Evolutionary conservation across 1,140 invertebrate genomes (phyloP).

Genomic region (Microplitis demolitor): DNA sequence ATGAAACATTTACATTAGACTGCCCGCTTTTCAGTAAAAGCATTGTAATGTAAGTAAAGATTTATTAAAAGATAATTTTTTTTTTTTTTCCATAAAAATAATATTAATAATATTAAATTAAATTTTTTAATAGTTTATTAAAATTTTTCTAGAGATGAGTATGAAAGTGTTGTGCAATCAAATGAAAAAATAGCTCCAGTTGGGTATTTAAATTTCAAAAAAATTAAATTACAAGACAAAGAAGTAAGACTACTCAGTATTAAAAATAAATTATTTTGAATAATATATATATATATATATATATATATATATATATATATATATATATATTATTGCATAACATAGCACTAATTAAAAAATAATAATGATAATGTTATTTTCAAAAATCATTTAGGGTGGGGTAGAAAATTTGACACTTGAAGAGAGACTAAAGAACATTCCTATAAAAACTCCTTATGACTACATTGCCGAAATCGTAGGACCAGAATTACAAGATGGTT

Average conservation of each 20-base stretch:
- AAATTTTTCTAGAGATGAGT: constrained; percentile 76
- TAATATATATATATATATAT: constrained; percentile 11
- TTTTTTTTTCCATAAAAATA: background rate
- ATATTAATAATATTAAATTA: background rate
- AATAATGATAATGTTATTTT: background rate
- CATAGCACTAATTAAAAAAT: background rate
- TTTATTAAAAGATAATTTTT: constrained; percentile 3
- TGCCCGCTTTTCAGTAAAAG: constrained; percentile 93
- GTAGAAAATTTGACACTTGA: constrained; percentile 53
- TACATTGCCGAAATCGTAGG: constrained; percentile 65
- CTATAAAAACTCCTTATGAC: constrained; percentile 64
- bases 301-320: constrained; percentile 16
- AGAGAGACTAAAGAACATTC: constrained; percentile 60
- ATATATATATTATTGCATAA: constrained; percentile 13
- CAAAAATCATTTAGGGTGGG: constrained; percentile 44
- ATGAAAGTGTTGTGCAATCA: constrained; percentile 85
- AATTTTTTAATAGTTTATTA: background rate
- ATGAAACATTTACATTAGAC: constrained; percentile 96
- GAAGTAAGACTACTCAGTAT: constrained; percentile 48
- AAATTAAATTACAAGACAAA: constrained; percentile 77
- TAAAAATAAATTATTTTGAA: constrained; percentile 14
- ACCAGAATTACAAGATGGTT: constrained; percentile 58
- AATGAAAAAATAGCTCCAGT: constrained; percentile 91
- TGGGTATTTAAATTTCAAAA: constrained; percentile 87
- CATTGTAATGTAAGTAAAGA: constrained; percentile 82